Percentiles rank a stretch among this genome's conserved stretches.
Conservation (phyloP, 2,888 invertebrate genomes). For the Sylvicola cinctus region DNA sequence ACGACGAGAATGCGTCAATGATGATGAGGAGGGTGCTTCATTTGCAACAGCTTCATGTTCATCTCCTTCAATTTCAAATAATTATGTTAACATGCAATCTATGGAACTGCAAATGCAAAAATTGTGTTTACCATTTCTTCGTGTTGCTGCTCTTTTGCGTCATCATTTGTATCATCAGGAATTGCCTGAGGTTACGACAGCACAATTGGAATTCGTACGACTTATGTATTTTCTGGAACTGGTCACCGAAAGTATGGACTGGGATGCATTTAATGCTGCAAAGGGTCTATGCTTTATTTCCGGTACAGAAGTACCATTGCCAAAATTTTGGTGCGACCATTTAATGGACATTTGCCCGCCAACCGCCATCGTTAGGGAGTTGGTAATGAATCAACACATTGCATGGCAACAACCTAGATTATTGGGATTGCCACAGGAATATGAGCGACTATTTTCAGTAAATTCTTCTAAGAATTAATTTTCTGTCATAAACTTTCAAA, state of each 20-base stretch:
- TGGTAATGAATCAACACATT: slow-evolving; percentile 53
- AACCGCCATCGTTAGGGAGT: slow-evolving; percentile 29
- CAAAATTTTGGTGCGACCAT: slow-evolving; percentile 47
- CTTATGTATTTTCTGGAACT: slow-evolving; percentile 62
- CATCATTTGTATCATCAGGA: slow-evolving; percentile 64
- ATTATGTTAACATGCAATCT: slow-evolving; percentile 18
- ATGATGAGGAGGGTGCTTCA: slow-evolving; percentile 12
- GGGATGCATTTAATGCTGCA: slow-evolving; percentile 41
- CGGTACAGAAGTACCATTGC: slow-evolving; percentile 30
- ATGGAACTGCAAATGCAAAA: slow-evolving; percentile 43
- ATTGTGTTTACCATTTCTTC: slow-evolving; percentile 62
- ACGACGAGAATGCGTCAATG: slow-evolving; percentile 19
- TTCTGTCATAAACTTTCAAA: background rate
- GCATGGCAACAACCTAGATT: slow-evolving; percentile 67
- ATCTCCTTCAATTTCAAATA: background rate
- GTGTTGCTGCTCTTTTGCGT: slow-evolving; percentile 61
- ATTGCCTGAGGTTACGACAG: slow-evolving; percentile 41
- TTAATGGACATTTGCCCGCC: slow-evolving; percentile 28
- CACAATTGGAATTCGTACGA: slow-evolving; percentile 53
- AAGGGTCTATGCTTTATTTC: slow-evolving; percentile 38
- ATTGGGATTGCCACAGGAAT: slow-evolving; percentile 68
- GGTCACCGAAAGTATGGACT: slow-evolving; percentile 41
- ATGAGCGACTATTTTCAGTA: slow-evolving; percentile 77
- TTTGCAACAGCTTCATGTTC: background rate
- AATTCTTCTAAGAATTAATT: slow-evolving; percentile 9